These are phyloP conservation scores for Lagopus muta DNA, from an alignment of 2,113 vertebrate species.

Conservation along the genomic window DNA sequence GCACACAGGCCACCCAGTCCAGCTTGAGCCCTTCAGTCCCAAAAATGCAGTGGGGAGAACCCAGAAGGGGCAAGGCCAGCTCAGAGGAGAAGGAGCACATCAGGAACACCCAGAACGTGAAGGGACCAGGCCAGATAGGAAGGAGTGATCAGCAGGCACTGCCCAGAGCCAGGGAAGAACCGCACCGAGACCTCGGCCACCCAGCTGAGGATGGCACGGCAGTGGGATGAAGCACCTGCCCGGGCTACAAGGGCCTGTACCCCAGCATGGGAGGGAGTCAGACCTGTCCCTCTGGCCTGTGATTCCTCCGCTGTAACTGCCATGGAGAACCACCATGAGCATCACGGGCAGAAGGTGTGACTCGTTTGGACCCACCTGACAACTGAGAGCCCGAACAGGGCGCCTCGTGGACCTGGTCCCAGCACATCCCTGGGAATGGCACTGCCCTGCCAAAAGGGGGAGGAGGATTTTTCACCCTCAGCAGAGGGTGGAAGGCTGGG, in stretches of 20 bases:
- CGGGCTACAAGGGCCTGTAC: background rate
- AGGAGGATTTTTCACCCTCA: background rate
- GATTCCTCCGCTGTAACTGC: background rate
- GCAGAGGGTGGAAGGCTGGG: background rate
- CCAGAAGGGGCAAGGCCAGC: background rate
- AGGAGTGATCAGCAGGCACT: background rate
- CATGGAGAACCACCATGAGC: background rate
- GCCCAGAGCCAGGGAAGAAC: background rate
- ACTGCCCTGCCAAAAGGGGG: background rate
- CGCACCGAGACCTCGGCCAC: background rate
- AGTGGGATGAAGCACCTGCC: background rate
- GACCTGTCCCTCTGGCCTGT: rapidly evolving
- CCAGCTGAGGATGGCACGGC: background rate
- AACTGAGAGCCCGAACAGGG: background rate
- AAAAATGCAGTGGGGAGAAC: background rate
- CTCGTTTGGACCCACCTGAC: background rate
- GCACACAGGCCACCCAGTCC: background rate
- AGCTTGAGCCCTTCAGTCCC: background rate
- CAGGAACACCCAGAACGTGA: background rate
- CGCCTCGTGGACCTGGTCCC: background rate
- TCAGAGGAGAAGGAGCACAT: background rate
- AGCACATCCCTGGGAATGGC: background rate
- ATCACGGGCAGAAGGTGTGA: background rate
- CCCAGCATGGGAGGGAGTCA: background rate
- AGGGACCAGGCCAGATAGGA: background rate